Base-by-base conservation (phyloP, 2,797 vertebrate genomes). In the Pseudochirops cupreus region DNA sequence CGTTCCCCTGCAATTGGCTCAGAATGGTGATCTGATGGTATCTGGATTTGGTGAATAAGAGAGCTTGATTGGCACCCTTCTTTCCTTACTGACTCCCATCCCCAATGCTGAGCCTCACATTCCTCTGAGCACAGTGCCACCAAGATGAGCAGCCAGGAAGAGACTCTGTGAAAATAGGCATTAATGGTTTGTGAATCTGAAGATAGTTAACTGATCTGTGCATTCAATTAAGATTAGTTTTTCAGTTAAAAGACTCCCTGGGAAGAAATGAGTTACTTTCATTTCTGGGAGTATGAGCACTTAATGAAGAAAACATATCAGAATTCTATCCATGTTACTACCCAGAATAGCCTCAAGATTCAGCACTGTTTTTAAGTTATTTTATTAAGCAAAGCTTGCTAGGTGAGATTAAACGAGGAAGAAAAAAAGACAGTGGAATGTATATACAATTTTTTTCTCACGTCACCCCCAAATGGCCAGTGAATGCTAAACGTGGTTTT, bases 201-300 rank as follows among this genome's bases (percentile, higher is more conserved):
- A 94, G 98, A 98, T 98, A 98, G 94, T 97, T 96, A 98, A 98
- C 98, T 97, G 96, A 98, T 98, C 97, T 98, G 98, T 97, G 98
- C 96, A 92, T 95, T 97, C 98, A 98, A 97, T 98, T 98, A 98
- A 97, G 97, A 98, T 96, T 96, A 97, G 98, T 97, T 98, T 97
- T 98, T 96, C 97, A 96, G 98, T 98, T 98, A 98, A 98, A 98
- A 98, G 98, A 97, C 98, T 98, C 98, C 98, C 98, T 97, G 98
- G 98, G 98, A 98, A 98, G 98, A 98, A 96, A 96, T 59, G 91
- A 96, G 98, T 97, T 97, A 54, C 97, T 98, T 97, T 98, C 97
- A 94, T 98, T 98, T 98, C 98, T 98, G 97, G 97, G 94, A 98
- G 96, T 98, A 97, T 94, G 98, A 98, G 97, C 96, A 93, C 96